Evolutionary conservation across 2,888 invertebrate genomes (phyloP), one percentile per base, ranked within the genome.

Genomic region (Chalcosyrphus nemorum): DNA sequence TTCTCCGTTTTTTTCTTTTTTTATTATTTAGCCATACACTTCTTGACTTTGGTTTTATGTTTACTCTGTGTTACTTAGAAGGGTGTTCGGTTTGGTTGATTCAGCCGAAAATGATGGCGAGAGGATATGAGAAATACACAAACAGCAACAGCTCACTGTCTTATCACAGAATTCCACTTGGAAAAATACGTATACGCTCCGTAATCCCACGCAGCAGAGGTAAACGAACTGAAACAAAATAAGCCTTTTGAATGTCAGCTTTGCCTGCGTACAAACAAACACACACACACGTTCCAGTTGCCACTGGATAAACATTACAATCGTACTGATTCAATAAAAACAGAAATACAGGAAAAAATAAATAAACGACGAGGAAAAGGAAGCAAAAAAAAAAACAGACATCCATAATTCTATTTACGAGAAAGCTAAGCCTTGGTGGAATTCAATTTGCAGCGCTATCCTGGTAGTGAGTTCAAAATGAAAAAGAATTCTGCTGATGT

Each of bases 401-500:
- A 56, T 71, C 47, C 56, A 35, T 77, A 70, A 77, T 63, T 77
- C 47, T 63, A 63, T 77, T 77, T 77, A 63, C 71, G 50, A 68
- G 68, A 35, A 76, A 61, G 68, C 68, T 68, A 52, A 61, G 32
- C 52, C 47, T 54, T 63, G 17, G 47, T 56, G 45, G 63, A 71
- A 77, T 77, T 70, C 70, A 68, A 77, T 77, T 77, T 57, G 47
- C 63, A 50, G 21, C 56, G 54, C 56, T 63, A 71, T 56, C 54
- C 6, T 27, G 24, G 7, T 27, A 27, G 7, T 70, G 63, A 77
- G 54, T 63, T 63, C 63, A 52, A 68, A 59, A 61, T 59, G 24
- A 68, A 76, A 76, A 61, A 76, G 41, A 56, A 2, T 32, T 38
- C 13, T 47, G 59, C 21, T 63, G 77, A 56, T 54, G 35, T 38